Percentiles rank a stretch among this genome's conserved stretches.
Evolutionary conservation across 1,140 invertebrate genomes (phyloP).

Genomic region (Hermatobates lingyangjiaoensis): DNA sequence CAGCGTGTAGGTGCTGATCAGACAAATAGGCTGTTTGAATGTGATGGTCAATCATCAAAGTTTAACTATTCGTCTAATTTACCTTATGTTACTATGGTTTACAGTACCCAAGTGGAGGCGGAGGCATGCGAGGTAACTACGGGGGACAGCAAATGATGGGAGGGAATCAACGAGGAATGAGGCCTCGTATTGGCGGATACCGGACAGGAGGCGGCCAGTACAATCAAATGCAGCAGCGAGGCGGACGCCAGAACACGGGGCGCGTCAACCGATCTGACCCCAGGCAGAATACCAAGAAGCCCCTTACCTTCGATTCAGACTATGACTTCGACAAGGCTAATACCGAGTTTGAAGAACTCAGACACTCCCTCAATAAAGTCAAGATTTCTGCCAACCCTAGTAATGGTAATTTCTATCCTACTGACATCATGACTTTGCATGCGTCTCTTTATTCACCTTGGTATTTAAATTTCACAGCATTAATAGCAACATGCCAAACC

Average conservation of each 20-base stretch:
- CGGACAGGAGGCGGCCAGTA: slow-evolving; percentile 24
- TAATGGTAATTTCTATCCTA: neutral
- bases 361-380: slow-evolving; percentile 60
- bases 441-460: too few species aligned
- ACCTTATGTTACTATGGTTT: too few species aligned
- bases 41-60: too few species aligned
- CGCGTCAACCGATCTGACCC: slow-evolving; percentile 12
- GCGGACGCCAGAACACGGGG: slow-evolving; percentile 17
- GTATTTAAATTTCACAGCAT: too few species aligned
- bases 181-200: slow-evolving; percentile 22
- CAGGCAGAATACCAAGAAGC: slow-evolving; percentile 26
- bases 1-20: too few species aligned
- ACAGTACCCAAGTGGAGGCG: too few species aligned
- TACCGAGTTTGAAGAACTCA: slow-evolving; percentile 84
- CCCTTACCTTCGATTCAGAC: slow-evolving; percentile 82
- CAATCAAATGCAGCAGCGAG: slow-evolving; percentile 21
- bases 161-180: too few species aligned
- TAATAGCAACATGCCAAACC: too few species aligned
- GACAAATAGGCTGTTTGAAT: too few species aligned
- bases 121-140: too few species aligned
- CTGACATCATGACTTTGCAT: neutral
- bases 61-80: too few species aligned
- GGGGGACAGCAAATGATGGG: too few species aligned
- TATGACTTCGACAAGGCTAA: slow-evolving; percentile 97
- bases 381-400: slow-evolving; percentile 55